Conservation (phyloP, 2,113 vertebrate genomes). For the Passer montanus region DNA sequence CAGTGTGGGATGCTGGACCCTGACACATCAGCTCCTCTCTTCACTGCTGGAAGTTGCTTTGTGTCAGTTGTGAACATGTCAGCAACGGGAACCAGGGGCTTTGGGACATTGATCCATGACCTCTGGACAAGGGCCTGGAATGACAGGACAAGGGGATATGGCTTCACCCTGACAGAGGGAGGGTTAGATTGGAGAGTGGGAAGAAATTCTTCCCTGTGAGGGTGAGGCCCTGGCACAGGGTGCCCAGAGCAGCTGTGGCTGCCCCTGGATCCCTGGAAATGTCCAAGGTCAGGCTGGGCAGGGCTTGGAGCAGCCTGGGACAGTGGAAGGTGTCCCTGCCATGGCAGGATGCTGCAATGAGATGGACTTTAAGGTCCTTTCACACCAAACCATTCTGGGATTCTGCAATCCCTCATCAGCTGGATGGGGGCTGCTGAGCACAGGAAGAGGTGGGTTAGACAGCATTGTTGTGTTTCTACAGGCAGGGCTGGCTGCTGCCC, state of each 20-base stretch:
- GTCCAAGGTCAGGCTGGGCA: accelerated
- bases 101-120: accelerated
- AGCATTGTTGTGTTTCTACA: neutral
- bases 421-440: neutral
- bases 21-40: neutral
- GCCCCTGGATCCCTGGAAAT: neutral
- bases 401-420: neutral
- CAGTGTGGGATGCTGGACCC: neutral
- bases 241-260: neutral
- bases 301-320: neutral
- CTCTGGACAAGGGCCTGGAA: neutral
- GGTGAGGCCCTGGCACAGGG: neutral
- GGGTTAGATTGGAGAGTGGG: neutral
- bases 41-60: neutral
- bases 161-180: neutral
- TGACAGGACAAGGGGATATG: neutral
- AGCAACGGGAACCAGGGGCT: neutral
- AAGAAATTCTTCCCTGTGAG: neutral
- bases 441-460: accelerated
- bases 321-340: neutral
- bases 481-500: neutral
- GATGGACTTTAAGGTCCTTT: neutral
- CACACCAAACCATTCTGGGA: neutral
- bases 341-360: neutral
- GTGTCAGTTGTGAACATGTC: neutral